Evolutionary conservation across 2,888 invertebrate genomes (phyloP).

Genomic region (Lottia gigantea): DNA sequence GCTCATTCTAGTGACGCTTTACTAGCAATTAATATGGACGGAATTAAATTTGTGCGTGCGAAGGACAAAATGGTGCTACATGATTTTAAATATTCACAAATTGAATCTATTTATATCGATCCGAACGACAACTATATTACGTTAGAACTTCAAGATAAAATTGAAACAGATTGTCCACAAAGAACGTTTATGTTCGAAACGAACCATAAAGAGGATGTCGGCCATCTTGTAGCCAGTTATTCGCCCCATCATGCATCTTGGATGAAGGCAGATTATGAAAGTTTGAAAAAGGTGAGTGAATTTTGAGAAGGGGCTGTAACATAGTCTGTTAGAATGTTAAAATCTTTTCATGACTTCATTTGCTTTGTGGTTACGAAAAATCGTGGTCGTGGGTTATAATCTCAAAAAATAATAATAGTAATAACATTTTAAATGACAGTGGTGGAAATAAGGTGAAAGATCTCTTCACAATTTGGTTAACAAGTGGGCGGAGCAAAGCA

Average conservation of each 20-base stretch:
- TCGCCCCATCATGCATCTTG: conserved; percentile 82
- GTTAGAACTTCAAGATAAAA: conserved; percentile 82
- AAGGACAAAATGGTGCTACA: conserved; percentile 91
- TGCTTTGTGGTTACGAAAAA: too few relatives aligned
- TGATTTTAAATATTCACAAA: conserved; percentile 89
- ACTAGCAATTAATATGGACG: conserved; percentile 89
- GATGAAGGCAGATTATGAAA: conserved; percentile 63
- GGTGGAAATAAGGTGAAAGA: too few relatives aligned
- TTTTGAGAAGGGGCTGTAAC: background rate
- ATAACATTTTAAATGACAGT: too few relatives aligned
- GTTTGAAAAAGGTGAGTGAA: conserved; percentile 49
- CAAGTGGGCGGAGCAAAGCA: too few relatives aligned
- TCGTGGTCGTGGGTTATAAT: too few relatives aligned
- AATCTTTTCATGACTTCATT: too few relatives aligned
- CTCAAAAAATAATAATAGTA: too few relatives aligned
- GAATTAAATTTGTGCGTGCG: conserved; percentile 89
- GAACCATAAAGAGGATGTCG: conserved; percentile 88
- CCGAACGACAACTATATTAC: conserved; percentile 93
- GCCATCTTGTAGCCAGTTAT: conserved; percentile 90
- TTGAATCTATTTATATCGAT: conserved; percentile 90
- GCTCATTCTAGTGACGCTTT: conserved; percentile 80
- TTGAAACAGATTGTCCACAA: conserved; percentile 47
- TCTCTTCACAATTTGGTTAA: too few relatives aligned
- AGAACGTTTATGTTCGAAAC: conserved; percentile 87
- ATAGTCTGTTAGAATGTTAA: background rate